Base-by-base conservation (phyloP, 2,888 invertebrate species). In the Latrodectus elegans region DNA sequence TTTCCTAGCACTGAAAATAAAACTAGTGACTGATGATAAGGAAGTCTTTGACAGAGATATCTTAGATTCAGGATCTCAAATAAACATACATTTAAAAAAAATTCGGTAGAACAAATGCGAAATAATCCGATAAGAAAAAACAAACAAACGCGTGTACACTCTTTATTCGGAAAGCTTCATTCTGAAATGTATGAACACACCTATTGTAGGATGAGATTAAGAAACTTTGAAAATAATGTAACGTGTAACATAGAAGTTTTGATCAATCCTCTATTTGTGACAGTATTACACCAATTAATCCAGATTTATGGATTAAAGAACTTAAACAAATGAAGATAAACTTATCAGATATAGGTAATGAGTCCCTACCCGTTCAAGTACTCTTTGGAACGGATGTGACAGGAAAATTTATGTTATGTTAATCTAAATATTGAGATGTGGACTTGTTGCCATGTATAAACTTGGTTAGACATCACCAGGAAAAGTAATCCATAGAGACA, bases 41-140 rank as follows among this genome's bases (percentile, higher is more conserved):
- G 65, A 65, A 65, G 65, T 65, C 8, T 65, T 17, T 65, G 15
- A n/a, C 8, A 65, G 65, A 65, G 17, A n/a, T 10, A 65, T 65
- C 17, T 17, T 65, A 65, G 65, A 65, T 65, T 65, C 65, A n/a
- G 65, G 65, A 6, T 65, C 65, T 17, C 65, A 65, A 65, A 65
- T 15, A 17, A n/a, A 22, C 8, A 26, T 4, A 22, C 8, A 6
- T 68, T 17, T 68, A 68, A 22, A 68, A n/a, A 11, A 22, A 6
- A 12, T 68, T 8, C 38, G 22, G 22, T 17, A 6, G 14, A 22
- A 26, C 12, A 68, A 68, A 68, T 68, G 68, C 9, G 68, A 9
- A 26, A 68, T 38, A 68, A 26, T 26, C 68, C 68, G 9, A 26
- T 22, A 11, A 6, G 26, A 22, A 68, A 68, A 22, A 14, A n/a